Evolutionary conservation across 2,888 invertebrate genomes (phyloP).

Genomic region (Meteorus colon): DNA sequence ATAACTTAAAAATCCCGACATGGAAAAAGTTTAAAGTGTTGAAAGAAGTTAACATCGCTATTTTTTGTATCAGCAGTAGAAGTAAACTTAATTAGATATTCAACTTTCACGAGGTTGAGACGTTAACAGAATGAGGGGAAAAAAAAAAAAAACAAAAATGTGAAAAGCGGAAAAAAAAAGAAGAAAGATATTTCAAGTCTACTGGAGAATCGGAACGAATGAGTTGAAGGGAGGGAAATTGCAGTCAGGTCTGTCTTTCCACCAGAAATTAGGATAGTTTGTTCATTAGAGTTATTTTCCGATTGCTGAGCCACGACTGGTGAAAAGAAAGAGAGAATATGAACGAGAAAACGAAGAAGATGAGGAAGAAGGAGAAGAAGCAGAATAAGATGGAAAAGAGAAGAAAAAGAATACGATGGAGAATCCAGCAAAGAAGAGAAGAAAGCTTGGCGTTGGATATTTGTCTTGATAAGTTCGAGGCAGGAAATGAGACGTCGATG

Average conservation of each 20-base stretch:
- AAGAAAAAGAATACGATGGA: slow-evolving; percentile 6
- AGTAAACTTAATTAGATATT: slow-evolving; percentile 30
- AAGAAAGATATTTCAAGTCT: slow-evolving; percentile 14
- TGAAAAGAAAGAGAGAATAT: slow-evolving; percentile 45
- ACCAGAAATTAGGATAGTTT: slow-evolving; percentile 61
- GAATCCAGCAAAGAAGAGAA: slow-evolving; percentile 4
- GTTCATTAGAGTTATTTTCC: slow-evolving; percentile 66
- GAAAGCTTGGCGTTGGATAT: slow-evolving; percentile 55
- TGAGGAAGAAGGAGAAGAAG: not conserved
- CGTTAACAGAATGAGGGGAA: not conserved
- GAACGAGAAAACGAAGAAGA: not conserved
- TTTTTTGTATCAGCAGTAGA: not conserved
- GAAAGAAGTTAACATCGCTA: not conserved
- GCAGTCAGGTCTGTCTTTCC: slow-evolving; percentile 30
- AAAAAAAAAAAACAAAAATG: not conserved
- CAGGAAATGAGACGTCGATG: slow-evolving; percentile 67
- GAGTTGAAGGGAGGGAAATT: slow-evolving; percentile 32
- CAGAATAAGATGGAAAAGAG: slow-evolving; percentile 5
- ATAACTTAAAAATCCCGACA: slow-evolving; percentile 25
- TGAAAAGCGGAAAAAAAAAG: not conserved
- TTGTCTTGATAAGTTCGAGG: slow-evolving; percentile 65
- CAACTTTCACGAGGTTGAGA: slow-evolving; percentile 9
- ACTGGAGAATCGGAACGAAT: not conserved
- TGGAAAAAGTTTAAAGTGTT: slow-evolving; percentile 20
- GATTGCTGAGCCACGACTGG: slow-evolving; percentile 44